Conservation (phyloP, 2,113 vertebrate genomes). For the Gasterosteus aculeatus region DNA sequence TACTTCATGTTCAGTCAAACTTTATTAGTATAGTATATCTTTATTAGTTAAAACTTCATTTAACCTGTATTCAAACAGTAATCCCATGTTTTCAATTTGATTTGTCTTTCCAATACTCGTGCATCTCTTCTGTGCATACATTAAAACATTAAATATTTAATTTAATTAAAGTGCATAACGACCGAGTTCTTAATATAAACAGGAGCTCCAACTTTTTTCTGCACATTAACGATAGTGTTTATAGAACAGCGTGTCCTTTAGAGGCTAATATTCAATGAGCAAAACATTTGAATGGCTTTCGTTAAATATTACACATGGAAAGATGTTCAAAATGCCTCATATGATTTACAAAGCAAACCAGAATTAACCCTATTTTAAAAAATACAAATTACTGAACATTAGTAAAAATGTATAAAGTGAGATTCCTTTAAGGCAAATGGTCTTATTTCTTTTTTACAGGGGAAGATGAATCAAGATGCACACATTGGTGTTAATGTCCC, state of each 20-base stretch:
- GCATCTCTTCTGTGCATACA: background rate
- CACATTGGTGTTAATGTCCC: background rate
- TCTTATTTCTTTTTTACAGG: background rate
- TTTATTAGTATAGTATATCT: no score
- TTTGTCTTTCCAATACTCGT: background rate
- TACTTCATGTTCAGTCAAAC: background rate
- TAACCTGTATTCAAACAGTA: background rate
- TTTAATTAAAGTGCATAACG: slow-evolving; percentile 39
- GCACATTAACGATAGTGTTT: background rate
- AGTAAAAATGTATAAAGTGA: background rate
- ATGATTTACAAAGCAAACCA: background rate
- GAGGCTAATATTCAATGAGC: slow-evolving; percentile 15
- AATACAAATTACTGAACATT: background rate
- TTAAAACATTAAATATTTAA: background rate
- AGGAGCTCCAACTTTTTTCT: background rate
- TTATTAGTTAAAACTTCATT: no score
- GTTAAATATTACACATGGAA: slow-evolving; percentile 17
- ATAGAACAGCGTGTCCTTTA: slow-evolving; percentile 6
- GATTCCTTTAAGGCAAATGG: background rate
- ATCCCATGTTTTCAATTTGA: background rate
- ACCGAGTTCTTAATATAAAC: background rate
- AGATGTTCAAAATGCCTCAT: background rate
- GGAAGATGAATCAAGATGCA: background rate
- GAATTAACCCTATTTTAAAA: background rate
- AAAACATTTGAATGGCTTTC: slow-evolving; percentile 31